Evolutionary conservation across 1,140 invertebrate genomes (phyloP).

Genomic region (Hirudo medicinalis): DNA sequence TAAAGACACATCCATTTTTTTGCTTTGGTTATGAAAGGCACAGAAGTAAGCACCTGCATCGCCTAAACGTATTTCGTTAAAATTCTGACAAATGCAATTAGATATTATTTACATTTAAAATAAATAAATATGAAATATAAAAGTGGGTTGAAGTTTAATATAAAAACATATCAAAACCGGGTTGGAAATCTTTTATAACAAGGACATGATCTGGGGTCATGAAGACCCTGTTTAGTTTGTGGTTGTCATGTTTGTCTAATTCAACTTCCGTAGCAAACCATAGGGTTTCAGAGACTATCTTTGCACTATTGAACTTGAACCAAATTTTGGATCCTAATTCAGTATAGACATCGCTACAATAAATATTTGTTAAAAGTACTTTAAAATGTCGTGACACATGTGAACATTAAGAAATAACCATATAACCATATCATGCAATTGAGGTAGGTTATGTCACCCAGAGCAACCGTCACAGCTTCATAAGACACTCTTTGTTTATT

Average conservation of each 20-base stretch:
- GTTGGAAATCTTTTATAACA: constrained; percentile 13
- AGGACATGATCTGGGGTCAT: constrained; percentile 9
- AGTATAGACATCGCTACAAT: background rate
- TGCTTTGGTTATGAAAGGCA: background rate
- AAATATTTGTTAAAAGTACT: background rate
- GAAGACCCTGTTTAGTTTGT: constrained; percentile 10
- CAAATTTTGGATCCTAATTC: constrained; percentile 10
- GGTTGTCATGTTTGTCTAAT: constrained; percentile 17
- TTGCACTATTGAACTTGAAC: constrained; percentile 7
- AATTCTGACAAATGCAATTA: background rate
- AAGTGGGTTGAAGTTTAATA: background rate
- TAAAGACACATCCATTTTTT: background rate
- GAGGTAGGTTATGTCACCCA: background rate
- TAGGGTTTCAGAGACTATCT: background rate
- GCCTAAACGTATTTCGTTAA: background rate
- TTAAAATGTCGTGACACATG: background rate
- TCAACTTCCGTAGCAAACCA: constrained; percentile 14
- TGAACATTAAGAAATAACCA: background rate
- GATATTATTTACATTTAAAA: background rate
- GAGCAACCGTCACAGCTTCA: background rate
- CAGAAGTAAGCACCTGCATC: constrained; percentile 13
- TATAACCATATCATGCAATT: constrained; percentile 6
- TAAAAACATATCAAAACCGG: constrained; percentile 1
- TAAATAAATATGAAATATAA: too few relatives aligned
- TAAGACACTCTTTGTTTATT: constrained; percentile 10